Conservation (phyloP, 2,797 vertebrate species). For the Carcharodon carcharias region DNA sequence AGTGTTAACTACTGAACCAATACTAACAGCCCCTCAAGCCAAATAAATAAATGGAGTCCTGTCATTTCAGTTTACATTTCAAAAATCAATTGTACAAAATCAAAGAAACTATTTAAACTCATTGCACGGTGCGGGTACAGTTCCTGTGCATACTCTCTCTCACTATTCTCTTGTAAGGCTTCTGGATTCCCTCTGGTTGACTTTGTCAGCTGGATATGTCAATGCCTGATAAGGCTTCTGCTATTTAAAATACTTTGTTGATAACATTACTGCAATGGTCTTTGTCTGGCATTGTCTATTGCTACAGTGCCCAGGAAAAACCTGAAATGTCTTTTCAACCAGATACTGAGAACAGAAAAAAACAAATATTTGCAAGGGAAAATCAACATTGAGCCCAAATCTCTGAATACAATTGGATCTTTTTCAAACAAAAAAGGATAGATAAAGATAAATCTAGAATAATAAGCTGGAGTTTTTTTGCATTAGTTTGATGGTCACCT, state of each 20-base stretch:
- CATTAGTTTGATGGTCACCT: background rate
- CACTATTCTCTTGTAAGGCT: background rate
- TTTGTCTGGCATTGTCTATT: background rate
- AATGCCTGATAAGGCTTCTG: background rate
- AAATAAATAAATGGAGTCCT: background rate
- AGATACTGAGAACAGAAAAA: constrained; percentile 13
- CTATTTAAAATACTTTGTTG: background rate
- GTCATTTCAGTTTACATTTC: background rate
- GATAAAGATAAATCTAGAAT: constrained; percentile 26
- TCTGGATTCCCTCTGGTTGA: background rate
- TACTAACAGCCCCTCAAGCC: background rate
- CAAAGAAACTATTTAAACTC: background rate
- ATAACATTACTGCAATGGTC: constrained; percentile 18
- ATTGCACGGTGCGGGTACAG: background rate
- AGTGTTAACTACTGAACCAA: background rate
- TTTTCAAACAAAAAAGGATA: constrained; percentile 21
- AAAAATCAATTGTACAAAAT: background rate
- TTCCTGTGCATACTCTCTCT: background rate
- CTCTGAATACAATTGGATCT: constrained; percentile 27
- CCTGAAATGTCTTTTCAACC: constrained; percentile 3
- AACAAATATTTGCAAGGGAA: constrained; percentile 24
- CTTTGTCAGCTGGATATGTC: background rate
- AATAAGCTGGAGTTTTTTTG: background rate
- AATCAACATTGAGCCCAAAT: constrained; percentile 24
- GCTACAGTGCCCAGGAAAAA: background rate